Evolutionary conservation across 2,888 invertebrate species (phyloP), one percentile per base, ranked within the genome.

Genomic region (Neelides folsomi): DNA sequence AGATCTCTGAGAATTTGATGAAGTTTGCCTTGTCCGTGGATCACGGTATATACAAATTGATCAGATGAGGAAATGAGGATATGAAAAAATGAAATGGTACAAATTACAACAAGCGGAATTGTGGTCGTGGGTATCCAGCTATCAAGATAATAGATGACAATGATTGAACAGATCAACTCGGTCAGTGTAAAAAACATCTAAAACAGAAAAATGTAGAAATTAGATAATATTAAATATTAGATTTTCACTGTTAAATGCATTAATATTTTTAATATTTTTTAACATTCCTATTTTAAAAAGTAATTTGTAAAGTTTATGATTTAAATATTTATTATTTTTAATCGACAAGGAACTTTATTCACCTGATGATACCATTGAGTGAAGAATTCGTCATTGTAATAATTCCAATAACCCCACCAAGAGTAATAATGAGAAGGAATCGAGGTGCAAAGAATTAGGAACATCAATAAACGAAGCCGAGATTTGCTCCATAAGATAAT

Each of bases 371-470:
- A 77, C 79, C 79, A 80, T 66, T 80, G 80, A 34, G 74, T 74
- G 67, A 79, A 80, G 66, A 77, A 80, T 57, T 80, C 80, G 58
- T 80, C 80, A 62, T 81, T 81, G 73, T 78, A 79, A 65, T 80
- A 80, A 68, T 81, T 81, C 51, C 80, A 75, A 60, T 78, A 80
- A 42, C 76, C 75, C 80, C 80, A 81, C 69, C 79, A 80, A 3
- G 79, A 76, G 63, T 80, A 81, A 65, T 80, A 80, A 64, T 80
- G 79, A 7, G 80, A 78, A 67, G 79, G 80, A 60, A 80, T 71
- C 18, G 78, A 77, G 18, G 77, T 70, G 36, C 73, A 66, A 65
- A 80, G 79, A n/a, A 80, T 70, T 43, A 78, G 61, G 51, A 77
- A 66, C 79, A 81, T 80, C 13, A 75, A 74, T 58, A 72, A 72